Conservation (phyloP, 2,888 invertebrate species). For the Cephus pulcher region DNA sequence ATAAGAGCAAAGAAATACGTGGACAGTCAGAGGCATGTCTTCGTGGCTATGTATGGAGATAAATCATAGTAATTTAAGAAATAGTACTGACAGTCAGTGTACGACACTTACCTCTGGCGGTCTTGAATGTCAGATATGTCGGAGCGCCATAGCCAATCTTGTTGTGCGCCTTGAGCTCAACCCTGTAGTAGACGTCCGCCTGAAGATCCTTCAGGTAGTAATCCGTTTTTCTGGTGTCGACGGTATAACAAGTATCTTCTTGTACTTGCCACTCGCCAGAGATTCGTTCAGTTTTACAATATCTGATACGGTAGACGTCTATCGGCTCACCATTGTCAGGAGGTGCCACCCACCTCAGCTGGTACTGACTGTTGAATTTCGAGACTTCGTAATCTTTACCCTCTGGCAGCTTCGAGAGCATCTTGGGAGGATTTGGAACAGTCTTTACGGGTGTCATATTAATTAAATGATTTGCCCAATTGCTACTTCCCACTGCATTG, state of each 20-base stretch:
- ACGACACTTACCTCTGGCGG: constrained; percentile 84
- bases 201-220: constrained; percentile 77
- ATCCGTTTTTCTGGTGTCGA: constrained; percentile 74
- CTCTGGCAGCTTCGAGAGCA: constrained; percentile 67
- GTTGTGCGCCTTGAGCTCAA: constrained; percentile 88
- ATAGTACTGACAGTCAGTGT: background rate
- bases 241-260: constrained; percentile 71
- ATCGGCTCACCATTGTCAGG: constrained; percentile 92
- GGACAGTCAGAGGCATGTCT: background rate
- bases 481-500: constrained; percentile 85
- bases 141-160: constrained; percentile 85
- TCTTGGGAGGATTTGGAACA: constrained; percentile 79
- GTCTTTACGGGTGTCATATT: constrained; percentile 82
- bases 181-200: constrained; percentile 85
- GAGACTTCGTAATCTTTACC: constrained; percentile 66
- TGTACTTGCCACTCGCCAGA: constrained; percentile 73
- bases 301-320: constrained; percentile 82
- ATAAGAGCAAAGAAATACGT: constrained; percentile 1
- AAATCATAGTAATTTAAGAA: background rate
- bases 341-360: constrained; percentile 86
- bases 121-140: constrained; percentile 83
- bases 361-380: constrained; percentile 81
- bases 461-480: constrained; percentile 75
- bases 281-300: constrained; percentile 80
- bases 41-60: background rate